phyloP scores from a whole-genome alignment of 2,113 vertebrate species.

The Chlamydotis undulata region DNA sequence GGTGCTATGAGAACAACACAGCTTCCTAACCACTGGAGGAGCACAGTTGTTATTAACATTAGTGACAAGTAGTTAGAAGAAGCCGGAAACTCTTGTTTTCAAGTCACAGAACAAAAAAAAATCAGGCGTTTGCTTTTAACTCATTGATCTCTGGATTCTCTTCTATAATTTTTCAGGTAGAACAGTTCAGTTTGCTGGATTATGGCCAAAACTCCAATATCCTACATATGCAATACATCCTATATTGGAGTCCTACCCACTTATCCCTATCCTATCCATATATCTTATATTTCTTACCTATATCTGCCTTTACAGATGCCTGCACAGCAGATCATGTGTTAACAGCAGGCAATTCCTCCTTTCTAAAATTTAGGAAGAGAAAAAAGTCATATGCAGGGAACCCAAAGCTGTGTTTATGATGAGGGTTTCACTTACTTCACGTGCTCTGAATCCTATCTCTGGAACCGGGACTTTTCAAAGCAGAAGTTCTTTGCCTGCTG shows the following conservation, averaged over 20 bases:
- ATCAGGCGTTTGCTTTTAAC: neutral
- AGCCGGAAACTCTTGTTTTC: slow-evolving; percentile 26
- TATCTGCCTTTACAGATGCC: neutral
- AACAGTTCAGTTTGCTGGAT: neutral
- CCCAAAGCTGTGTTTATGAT: neutral
- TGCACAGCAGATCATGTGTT: neutral
- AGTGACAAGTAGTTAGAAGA: neutral
- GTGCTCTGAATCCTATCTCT: neutral
- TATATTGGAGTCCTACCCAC: neutral
- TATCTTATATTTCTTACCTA: neutral
- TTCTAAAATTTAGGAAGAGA: neutral
- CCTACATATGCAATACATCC: neutral
- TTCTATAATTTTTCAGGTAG: neutral
- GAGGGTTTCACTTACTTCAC: neutral
- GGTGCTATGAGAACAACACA: slow-evolving; percentile 5
- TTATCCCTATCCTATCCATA: neutral
- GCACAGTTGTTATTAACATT: slow-evolving; percentile 56
- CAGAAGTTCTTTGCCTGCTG: neutral
- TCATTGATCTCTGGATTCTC: neutral
- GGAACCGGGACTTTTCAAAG: neutral
- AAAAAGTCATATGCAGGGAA: neutral
- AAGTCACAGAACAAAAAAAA: slow-evolving; percentile 5
- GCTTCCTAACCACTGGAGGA: slow-evolving; percentile 1
- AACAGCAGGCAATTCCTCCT: neutral
- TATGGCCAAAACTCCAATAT: neutral